A percentile compares a stretch with the other conserved stretches of the same genome.
Evolutionary conservation across 1,140 invertebrate genomes (phyloP).

Genomic region (Euura saliciscinereae): DNA sequence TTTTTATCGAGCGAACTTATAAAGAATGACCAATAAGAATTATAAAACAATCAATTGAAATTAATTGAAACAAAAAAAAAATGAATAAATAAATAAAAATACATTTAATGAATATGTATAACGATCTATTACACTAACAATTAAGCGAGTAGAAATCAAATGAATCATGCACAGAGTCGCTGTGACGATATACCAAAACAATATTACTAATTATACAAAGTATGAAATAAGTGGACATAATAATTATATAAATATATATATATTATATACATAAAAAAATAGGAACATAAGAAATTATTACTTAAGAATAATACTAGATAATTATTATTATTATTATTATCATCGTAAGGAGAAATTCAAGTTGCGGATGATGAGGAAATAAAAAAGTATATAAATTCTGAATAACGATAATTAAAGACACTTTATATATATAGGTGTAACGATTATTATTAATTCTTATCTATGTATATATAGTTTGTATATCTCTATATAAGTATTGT

Average conservation of each 20-base stretch:
- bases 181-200: slow-evolving; percentile 61
- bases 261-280: background rate
- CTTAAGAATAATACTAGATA: too few relatives aligned
- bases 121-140: slow-evolving; percentile 12
- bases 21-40: slow-evolving; percentile 43
- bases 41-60: background rate
- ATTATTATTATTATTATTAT: too few relatives aligned
- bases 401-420: too few relatives aligned
- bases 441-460: background rate
- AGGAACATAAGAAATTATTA: background rate
- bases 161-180: slow-evolving; percentile 53
- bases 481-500: background rate
- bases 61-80: background rate
- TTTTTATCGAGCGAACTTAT: slow-evolving; percentile 41
- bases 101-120: background rate
- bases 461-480: slow-evolving; percentile 5
- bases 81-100: background rate
- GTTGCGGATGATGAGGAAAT: background rate
- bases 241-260: slow-evolving; percentile 9
- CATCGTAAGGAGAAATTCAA: background rate
- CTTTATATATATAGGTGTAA: background rate
- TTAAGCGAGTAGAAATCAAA: slow-evolving; percentile 51
- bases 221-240: slow-evolving; percentile 33
- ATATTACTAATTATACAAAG: slow-evolving; percentile 42
- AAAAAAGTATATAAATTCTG: background rate